Evolutionary conservation across 2,888 invertebrate genomes (phyloP), one percentile per base, ranked within the genome.

Genomic region (Plebejus anna): DNA sequence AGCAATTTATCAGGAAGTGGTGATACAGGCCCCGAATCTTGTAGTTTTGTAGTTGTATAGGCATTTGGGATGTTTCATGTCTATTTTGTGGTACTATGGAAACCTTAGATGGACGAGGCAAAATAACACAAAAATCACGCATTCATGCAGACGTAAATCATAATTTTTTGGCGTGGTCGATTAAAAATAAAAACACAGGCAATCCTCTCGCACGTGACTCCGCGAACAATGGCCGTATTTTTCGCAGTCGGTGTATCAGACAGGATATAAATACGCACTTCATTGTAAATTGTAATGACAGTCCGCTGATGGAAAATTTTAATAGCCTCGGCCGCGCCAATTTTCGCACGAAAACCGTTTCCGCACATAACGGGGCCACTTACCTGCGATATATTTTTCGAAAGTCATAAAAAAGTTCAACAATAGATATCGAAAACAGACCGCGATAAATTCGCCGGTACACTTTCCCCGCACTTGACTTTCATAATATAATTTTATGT

Each of bases 401-500:
- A 84, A 89, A 88, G 83, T 88, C 87, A 85, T 90, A 90, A 91
- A 90, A 84, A 82, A 81, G 81, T 85, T 88, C 82, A 85, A 92
- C 92, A 92, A 93, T 91, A 89, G 89, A 90, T 90, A 90, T 92
- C 91, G 89, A 90, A 88, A 89, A 87, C 93, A 91, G 90, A 87
- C 92, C 89, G 89, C 88, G 86, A 93, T 94, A 94, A 93, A 93
- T 93, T 88, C 84, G 78, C 81, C 82, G 84, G 84, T 89, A 87
- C 90, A 88, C 90, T 89, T 89, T 87, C 89, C 87, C 91, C 89
- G 89, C 89, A 88, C 90, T 92, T 91, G 94, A 92, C 92, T 93
- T 93, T 94, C 89, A 93, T 92, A 91, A 93, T 92, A 91, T 94
- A 92, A 93, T 92, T 92, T 92, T 91, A 92, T 94, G 89, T 93